phyloP scores from a whole-genome alignment of 2,113 vertebrate genomes.

The Promerops cafer region DNA sequence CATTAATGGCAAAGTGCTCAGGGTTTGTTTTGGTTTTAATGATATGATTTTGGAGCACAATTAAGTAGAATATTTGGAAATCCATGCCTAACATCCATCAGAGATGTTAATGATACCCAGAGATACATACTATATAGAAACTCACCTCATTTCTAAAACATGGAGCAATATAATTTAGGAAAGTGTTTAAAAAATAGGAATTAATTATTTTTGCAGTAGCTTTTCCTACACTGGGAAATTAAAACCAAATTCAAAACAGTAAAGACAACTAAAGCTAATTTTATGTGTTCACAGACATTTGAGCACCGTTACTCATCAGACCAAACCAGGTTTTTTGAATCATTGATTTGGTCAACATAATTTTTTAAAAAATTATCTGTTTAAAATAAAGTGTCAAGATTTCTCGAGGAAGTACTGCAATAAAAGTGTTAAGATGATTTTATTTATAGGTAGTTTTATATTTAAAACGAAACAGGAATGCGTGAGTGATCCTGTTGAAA shows the following conservation, averaged over 20 bases:
- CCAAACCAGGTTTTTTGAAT: neutral
- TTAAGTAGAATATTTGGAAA: neutral
- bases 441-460: conserved; percentile 63
- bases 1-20: neutral
- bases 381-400: conserved; percentile 12
- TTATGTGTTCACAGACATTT: accelerated
- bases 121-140: neutral
- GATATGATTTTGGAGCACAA: neutral
- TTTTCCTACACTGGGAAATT: neutral
- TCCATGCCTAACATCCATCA: neutral
- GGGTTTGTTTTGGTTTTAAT: neutral
- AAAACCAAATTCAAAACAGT: neutral
- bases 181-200: neutral
- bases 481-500: conserved; percentile 59
- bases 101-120: neutral
- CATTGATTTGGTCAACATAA: neutral
- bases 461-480: conserved; percentile 62
- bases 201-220: neutral
- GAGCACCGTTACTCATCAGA: neutral
- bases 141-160: neutral
- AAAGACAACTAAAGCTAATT: neutral
- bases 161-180: neutral
- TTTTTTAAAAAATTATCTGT: neutral
- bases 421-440: conserved; percentile 60
- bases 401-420: neutral